Conservation (phyloP, 2,888 invertebrate genomes). For the Matsumyia berberina region DNA sequence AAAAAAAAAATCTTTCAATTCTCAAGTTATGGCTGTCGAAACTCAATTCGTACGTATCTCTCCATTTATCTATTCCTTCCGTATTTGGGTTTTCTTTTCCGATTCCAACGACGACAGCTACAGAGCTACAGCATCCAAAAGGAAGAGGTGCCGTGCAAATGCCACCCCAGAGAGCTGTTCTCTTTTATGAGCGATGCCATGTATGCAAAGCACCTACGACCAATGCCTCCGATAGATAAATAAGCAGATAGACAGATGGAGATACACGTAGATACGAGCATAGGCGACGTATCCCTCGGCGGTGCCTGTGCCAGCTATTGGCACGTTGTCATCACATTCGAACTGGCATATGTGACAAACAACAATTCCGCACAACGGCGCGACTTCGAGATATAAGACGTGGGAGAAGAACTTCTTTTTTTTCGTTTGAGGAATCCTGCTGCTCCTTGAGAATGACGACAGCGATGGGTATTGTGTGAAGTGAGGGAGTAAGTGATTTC, state of each 20-base stretch:
- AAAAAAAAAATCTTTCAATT: constrained; percentile 71
- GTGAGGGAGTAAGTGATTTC: constrained; percentile 72
- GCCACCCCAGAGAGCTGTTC: constrained; percentile 72
- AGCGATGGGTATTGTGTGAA: constrained; percentile 57
- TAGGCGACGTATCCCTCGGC: neutral
- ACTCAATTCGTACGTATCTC: constrained; percentile 72
- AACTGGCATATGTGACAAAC: constrained; percentile 72
- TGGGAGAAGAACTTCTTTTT: constrained; percentile 62
- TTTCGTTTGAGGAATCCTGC: constrained; percentile 16
- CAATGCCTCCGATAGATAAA: constrained; percentile 63
- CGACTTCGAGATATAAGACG: constrained; percentile 45
- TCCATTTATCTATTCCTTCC: constrained; percentile 74
- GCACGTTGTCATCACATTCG: constrained; percentile 74
- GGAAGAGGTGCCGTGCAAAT: constrained; percentile 67
- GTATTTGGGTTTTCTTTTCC: constrained; percentile 68
- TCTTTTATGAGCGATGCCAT: constrained; percentile 72
- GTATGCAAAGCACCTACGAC: constrained; percentile 75
- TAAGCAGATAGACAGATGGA: constrained; percentile 67
- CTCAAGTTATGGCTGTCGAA: constrained; percentile 75
- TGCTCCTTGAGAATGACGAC: constrained; percentile 11
- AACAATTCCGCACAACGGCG: constrained; percentile 42
- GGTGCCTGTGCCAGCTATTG: constrained; percentile 59
- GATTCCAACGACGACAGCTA: constrained; percentile 46
- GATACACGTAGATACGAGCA: constrained; percentile 15
- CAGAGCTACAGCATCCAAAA: constrained; percentile 20